Base-by-base conservation (phyloP, 1,140 invertebrate species). In the Odontomachus brunneus region DNA sequence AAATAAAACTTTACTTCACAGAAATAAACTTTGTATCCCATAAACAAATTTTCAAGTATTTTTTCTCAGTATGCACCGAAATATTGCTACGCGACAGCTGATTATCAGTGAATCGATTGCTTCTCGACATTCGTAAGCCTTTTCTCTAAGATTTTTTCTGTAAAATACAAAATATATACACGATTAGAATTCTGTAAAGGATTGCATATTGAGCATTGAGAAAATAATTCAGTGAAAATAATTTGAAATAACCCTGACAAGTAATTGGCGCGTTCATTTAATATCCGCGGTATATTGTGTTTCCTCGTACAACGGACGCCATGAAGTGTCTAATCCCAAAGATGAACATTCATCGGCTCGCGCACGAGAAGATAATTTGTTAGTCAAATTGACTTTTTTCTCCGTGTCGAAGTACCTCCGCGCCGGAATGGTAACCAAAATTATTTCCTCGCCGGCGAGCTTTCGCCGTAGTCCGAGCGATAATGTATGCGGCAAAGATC, bases 401-500 rank as follows among this genome's bases (percentile, higher is more conserved):
- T 11, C 38, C 38, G 12, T 3, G 19, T 38, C 38, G 7, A 63
- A 33, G 24, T 63, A 26, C 22, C 44, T 29, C 14, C 44, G n/a
- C n/a, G 5, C 44, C n/a, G 3, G 14, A 59, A 75, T 22, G 22
- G 44, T 75, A 33, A 51, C 24, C 12, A 22, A 65, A 63, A 38
- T 75, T 75, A 63, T 75, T 71, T 76, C 60, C 72, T 53, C 62
- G 57, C 73, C 22, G 65, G 55, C 55, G 60, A 84, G 71, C 22
- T 82, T 78, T 84, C 85, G 85, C 63, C 71, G 67, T 55, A 72
- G 73, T 48, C 82, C 38, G 22, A 72, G 65, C 80, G 88, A 91
- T 92, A 93, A 93, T 93, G 90, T 93, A 93, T 93, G 92, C 92
- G 88, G 88, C 87, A 83, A 91, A 91, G 90, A 92, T 92, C 87